phyloP scores from a whole-genome alignment of 2,113 vertebrate species.

The Brachyhypopomus occidentalis region DNA sequence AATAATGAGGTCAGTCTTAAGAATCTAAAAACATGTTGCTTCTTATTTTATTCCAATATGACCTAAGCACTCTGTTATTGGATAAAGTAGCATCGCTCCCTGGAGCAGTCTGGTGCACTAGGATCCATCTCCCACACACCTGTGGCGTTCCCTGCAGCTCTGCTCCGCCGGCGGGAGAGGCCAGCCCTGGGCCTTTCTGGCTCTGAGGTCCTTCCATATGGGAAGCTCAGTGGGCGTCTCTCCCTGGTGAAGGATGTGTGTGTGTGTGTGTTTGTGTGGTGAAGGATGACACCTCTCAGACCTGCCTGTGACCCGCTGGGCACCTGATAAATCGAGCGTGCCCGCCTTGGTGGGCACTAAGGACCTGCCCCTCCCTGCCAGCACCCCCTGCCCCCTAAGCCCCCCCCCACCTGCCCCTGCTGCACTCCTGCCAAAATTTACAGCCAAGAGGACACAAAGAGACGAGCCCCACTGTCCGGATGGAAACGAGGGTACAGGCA shows the following conservation, averaged over 20 bases:
- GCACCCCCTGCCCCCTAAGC: constrained; percentile 55
- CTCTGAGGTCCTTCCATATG: constrained; percentile 50
- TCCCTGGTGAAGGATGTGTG: constrained; percentile 67
- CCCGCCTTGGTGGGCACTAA: constrained; percentile 51
- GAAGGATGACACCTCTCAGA: constrained; percentile 69
- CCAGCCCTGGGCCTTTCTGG: constrained; percentile 45
- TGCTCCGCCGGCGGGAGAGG: constrained; percentile 3
- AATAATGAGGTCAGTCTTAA: not conserved
- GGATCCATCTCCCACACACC: constrained; percentile 35
- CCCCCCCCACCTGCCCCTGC: not conserved
- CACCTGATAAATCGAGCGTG: constrained; percentile 69
- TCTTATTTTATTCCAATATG: constrained; percentile 5
- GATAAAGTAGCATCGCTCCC: constrained; percentile 8
- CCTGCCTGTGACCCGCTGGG: constrained; percentile 67
- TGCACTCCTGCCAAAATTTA: no score
- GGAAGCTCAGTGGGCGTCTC: constrained; percentile 47
- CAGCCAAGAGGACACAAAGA: no score
- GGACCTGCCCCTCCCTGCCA: constrained; percentile 52
- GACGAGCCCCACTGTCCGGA: no score
- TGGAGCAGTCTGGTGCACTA: not conserved
- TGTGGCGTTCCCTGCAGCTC: constrained; percentile 25
- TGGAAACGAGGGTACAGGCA: no score
- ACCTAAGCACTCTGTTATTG: not conserved
- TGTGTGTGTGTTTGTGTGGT: constrained; percentile 30
- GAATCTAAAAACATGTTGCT: not conserved